Evolutionary conservation across 2,113 vertebrate genomes (phyloP), one percentile per base, ranked within the genome.

Genomic region (Plecturocebus donacophilus): DNA sequence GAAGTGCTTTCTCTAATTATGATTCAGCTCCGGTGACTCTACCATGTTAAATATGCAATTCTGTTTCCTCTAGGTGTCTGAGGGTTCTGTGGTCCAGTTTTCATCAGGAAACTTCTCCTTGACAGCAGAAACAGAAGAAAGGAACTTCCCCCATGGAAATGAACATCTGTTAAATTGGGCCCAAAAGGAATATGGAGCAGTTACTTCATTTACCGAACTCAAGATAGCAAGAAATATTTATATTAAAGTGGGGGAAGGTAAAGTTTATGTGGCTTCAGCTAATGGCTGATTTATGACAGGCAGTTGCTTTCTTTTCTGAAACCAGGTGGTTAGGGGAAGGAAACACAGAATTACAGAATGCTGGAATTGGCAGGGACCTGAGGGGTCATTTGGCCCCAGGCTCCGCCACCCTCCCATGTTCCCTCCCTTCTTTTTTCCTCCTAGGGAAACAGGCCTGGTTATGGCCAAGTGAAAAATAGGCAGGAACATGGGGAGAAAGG

Each of bases 211-310:
- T 98, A 99, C 99, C 1, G 99, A 99, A 98, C 98, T 99, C 96
- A 99, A 99, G 99, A 99, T 99, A 98, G 99, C 99, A 91, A 99
- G 99, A 96, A 99, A 99, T 87, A 98, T 99, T 98, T 99, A 99
- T 97, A 99, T 99, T 98, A 99, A 99, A 99, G 99, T 99, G 90
- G 99, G 99, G 97, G 99, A 99, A 99, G 99, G 99, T 99, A 98
- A 97, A 98, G 97, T 80, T 77, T 80, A 19, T 27, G 49, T 84
- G 82, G 38, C 35, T 80, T 96, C 35, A 52, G n/a, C 82, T 58
- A 87, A 38, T 89, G 93, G 45, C 79, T 87, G 87, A 81, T 96
- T 95, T 92, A 73, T 9, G 17, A 38, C 8, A 38, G 5, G 21
- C n/a, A 4, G 0, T 49, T 91, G 70, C 87, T 95, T 89, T 89